These are phyloP conservation scores for Heterotilapia buettikoferi DNA, from an alignment of 2,113 vertebrate genomes.

Conservation along the genomic window DNA sequence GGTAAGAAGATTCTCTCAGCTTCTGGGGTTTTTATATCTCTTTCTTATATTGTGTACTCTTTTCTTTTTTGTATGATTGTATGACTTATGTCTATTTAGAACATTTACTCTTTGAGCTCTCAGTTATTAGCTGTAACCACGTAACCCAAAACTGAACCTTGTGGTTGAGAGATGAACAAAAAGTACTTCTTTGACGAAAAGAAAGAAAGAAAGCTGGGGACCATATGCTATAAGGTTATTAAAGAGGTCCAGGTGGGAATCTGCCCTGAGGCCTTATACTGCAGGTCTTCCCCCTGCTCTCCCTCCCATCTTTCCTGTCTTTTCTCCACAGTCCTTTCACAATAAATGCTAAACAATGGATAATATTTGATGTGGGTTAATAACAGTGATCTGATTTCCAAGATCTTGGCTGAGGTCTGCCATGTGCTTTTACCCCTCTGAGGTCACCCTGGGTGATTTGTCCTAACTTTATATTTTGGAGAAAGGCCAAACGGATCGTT, in stretches of 20 bases:
- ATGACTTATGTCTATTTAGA: not conserved
- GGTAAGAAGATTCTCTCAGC: conserved; percentile 60
- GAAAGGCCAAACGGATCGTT: not conserved
- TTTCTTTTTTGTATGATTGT: not conserved
- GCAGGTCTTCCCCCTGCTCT: not conserved
- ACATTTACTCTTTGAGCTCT: not conserved
- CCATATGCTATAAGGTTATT: not conserved
- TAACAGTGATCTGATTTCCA: not conserved
- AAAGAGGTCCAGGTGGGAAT: not conserved
- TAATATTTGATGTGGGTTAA: not conserved
- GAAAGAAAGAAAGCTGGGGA: not conserved
- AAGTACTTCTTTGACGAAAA: accelerated
- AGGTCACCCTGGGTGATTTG: not conserved
- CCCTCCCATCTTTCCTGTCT: not conserved
- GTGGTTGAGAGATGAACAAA: not conserved
- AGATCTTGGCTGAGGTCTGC: not conserved
- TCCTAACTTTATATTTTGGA: not conserved
- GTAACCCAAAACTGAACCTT: not conserved
- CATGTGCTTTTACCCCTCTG: not conserved
- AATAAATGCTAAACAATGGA: not conserved
- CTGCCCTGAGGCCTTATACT: not conserved
- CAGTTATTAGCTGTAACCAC: not conserved
- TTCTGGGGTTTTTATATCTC: not conserved
- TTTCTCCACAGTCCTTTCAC: not conserved
- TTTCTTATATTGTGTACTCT: not conserved